These are phyloP conservation scores for Megalops atlanticus DNA, from an alignment of 2,113 vertebrate genomes.

Conservation along the genomic window DNA sequence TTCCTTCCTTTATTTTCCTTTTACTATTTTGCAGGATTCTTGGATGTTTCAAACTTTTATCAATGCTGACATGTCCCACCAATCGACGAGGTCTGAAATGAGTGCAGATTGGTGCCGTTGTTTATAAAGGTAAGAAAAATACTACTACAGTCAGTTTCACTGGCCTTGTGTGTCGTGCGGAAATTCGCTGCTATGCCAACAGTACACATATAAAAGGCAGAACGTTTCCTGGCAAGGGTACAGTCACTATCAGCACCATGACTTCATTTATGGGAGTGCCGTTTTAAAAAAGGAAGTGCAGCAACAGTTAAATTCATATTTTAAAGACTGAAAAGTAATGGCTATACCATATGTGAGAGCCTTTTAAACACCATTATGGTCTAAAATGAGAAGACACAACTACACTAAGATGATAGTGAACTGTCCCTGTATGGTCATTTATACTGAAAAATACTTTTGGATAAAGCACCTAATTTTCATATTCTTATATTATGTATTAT, in stretches of 20 bases:
- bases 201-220: not conserved
- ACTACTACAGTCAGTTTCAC: not conserved
- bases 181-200: not conserved
- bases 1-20: not conserved
- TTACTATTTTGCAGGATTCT: conserved; percentile 32
- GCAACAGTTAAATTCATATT: not conserved
- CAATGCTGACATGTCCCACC: not conserved
- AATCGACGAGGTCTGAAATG: conserved; percentile 27
- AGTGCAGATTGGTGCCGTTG: conserved; percentile 20
- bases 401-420: not conserved
- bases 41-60: conserved; percentile 22
- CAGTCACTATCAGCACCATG: not conserved
- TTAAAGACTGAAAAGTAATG: too few relatives aligned
- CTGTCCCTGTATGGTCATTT: not conserved
- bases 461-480: not conserved
- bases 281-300: not conserved
- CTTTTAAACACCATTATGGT: too few relatives aligned
- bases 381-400: too few relatives aligned
- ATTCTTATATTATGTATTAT: too few relatives aligned
- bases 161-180: not conserved
- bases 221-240: not conserved
- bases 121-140: conserved; percentile 38
- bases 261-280: too few relatives aligned
- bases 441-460: not conserved
- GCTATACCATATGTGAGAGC: not conserved